Evolutionary conservation across 2,888 invertebrate species (phyloP).

Genomic region (Melitaea athalia): DNA sequence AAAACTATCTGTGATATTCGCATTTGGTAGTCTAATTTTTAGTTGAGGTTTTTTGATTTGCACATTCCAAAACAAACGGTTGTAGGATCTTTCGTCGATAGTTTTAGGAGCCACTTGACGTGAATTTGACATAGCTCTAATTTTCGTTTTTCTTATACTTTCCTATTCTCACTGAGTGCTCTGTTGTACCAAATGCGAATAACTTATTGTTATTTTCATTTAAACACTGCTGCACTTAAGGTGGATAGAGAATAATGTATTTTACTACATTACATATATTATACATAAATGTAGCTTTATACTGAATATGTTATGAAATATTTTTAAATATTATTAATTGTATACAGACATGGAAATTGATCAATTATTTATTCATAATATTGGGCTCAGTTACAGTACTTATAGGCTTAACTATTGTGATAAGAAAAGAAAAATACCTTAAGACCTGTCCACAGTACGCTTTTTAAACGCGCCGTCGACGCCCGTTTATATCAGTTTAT

Average conservation of each 20-base stretch:
- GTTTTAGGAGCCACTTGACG: conserved; percentile 23
- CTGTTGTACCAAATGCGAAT: conserved; percentile 79
- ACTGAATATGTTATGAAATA: conserved; percentile 1
- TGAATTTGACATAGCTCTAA: conserved; percentile 22
- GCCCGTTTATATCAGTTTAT: too few species aligned
- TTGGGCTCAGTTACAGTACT: background rate
- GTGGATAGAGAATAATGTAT: conserved; percentile 64
- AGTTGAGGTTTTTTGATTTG: conserved; percentile 48
- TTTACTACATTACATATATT: background rate
- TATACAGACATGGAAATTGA: background rate
- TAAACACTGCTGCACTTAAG: conserved; percentile 79
- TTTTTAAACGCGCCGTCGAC: too few species aligned
- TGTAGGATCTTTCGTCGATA: conserved; percentile 40
- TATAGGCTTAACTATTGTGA: background rate
- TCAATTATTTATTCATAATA: background rate
- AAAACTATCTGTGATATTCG: conserved; percentile 77
- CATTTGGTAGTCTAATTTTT: conserved; percentile 74
- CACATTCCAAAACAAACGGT: conserved; percentile 67
- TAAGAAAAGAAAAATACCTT: background rate
- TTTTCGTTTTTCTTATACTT: conserved; percentile 47
- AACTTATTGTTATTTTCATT: conserved; percentile 71
- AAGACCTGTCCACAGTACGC: too few species aligned
- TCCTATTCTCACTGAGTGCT: conserved; percentile 76
- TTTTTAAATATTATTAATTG: background rate
- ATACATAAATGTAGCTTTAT: background rate